These are phyloP conservation scores for Acronicta aceris DNA, from an alignment of 2,888 invertebrate genomes.

Conservation along the genomic window DNA sequence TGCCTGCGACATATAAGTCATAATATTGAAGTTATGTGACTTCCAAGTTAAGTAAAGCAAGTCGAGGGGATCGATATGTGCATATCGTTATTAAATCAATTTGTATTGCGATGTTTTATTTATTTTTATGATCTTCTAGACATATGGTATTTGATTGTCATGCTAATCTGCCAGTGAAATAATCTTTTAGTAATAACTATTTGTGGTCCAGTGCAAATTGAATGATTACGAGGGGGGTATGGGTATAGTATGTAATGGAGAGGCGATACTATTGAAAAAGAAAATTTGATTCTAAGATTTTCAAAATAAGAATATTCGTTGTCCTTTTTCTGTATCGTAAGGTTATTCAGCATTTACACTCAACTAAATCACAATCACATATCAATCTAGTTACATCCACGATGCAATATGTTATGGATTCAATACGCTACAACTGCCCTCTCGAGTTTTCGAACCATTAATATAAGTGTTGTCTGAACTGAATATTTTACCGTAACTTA, in stretches of 20 bases:
- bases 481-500: no score
- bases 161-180: constrained; percentile 43
- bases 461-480: no score
- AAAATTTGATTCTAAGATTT: not conserved
- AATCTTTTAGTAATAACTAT: constrained; percentile 29
- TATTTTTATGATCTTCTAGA: constrained; percentile 40
- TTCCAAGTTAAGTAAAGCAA: constrained; percentile 24
- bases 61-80: constrained; percentile 29
- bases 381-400: no score
- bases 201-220: constrained; percentile 30
- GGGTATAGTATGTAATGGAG: not conserved
- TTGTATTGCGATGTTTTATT: constrained; percentile 42
- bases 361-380: no score
- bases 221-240: constrained; percentile 12
- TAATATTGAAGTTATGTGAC: constrained; percentile 11
- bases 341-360: no score
- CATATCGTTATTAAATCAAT: constrained; percentile 41
- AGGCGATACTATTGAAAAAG: not conserved
- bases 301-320: no score
- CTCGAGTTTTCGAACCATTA: no score
- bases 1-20: not conserved
- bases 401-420: no score
- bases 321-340: no score
- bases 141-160: constrained; percentile 40
- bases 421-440: no score